Evolutionary conservation across 2,113 vertebrate species (phyloP).

Genomic region (Catharus bicknelli): DNA sequence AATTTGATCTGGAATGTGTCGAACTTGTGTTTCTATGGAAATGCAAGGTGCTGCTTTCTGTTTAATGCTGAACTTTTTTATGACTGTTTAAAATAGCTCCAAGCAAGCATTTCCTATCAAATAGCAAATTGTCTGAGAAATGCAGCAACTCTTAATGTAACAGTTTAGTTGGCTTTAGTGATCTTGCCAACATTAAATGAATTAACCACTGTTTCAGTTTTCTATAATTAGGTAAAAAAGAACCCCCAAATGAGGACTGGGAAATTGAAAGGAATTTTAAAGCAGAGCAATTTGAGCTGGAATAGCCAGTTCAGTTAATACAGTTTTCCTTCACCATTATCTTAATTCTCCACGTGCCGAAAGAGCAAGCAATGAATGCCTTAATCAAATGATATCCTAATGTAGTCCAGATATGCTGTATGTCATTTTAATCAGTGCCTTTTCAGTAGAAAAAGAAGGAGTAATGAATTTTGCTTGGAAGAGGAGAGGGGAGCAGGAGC

Average conservation of each 20-base stretch:
- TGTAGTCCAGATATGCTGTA: constrained; percentile 68
- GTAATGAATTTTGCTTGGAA: background rate
- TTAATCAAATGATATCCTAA: constrained; percentile 67
- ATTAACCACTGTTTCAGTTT: background rate
- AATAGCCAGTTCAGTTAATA: background rate
- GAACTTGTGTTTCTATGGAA: background rate
- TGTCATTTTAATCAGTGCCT: constrained; percentile 14
- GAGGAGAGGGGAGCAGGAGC: background rate
- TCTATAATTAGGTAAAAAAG: background rate
- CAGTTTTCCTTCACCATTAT: background rate
- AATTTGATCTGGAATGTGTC: background rate
- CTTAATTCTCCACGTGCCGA: constrained; percentile 9
- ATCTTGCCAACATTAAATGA: background rate
- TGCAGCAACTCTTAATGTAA: background rate
- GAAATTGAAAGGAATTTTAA: background rate
- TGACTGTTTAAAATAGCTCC: background rate
- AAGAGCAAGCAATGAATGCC: constrained; percentile 46
- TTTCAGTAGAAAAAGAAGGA: constrained; percentile 24
- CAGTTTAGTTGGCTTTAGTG: background rate
- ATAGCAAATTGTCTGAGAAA: background rate
- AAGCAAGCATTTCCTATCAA: background rate
- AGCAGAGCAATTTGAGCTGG: background rate
- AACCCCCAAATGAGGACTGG: background rate
- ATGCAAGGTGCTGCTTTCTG: background rate
- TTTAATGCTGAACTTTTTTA: background rate